These are phyloP conservation scores for Nomia melanderi DNA, from an alignment of 1,140 invertebrate genomes.

Conservation along the genomic window DNA sequence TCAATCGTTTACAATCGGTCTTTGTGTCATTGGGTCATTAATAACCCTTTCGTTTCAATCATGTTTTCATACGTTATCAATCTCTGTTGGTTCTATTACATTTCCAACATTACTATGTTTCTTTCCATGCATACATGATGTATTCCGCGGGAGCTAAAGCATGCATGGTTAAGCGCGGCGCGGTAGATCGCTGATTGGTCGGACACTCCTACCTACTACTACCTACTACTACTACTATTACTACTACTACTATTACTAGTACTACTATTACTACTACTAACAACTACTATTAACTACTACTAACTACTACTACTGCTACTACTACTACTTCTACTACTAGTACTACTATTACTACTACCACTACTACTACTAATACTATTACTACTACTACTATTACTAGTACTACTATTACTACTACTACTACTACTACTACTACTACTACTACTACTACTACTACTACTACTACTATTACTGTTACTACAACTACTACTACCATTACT, in stretches of 20 bases:
- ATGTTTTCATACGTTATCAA: neutral
- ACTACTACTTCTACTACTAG: conserved; percentile 43
- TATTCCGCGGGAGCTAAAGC: conserved; percentile 57
- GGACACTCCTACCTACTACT: conserved; percentile 63
- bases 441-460: conserved; percentile 44
- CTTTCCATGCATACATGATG: conserved; percentile 19
- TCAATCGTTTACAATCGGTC: conserved; percentile 8
- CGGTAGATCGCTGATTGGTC: conserved; percentile 69
- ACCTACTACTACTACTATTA: conserved; percentile 61
- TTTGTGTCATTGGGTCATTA: conserved; percentile 14
- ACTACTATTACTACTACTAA: conserved; percentile 60
- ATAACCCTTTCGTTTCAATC: neutral
- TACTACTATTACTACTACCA: conserved; percentile 60
- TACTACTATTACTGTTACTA: conserved; percentile 60
- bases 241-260: conserved; percentile 46
- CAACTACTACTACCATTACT: conserved; percentile 45
- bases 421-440: conserved; percentile 59
- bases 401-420: conserved; percentile 61
- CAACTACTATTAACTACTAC: too few relatives aligned
- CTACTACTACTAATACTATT: conserved; percentile 59
- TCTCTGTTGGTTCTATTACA: conserved; percentile 16
- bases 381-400: conserved; percentile 45
- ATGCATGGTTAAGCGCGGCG: conserved; percentile 75
- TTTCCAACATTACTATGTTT: conserved; percentile 17
- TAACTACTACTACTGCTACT: conserved; percentile 60